Evolutionary conservation across 2,797 vertebrate species (phyloP), one percentile per base, ranked within the genome.

Genomic region (Chrysocyon brachyurus): DNA sequence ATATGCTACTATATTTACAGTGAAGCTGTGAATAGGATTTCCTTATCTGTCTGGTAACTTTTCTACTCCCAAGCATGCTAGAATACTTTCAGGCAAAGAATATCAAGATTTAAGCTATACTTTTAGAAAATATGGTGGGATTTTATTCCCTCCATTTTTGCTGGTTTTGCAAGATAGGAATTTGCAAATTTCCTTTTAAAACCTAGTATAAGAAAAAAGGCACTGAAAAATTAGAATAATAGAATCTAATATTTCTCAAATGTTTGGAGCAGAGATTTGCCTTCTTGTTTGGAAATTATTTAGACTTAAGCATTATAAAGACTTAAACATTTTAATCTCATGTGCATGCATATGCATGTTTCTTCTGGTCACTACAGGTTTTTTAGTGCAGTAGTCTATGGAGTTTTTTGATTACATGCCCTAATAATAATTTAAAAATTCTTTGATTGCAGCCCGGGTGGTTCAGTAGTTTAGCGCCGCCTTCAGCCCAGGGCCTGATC

Each of bases 131-230:
- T 33, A 28, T 54, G n/a, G 6, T 66, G 52, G 22, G 15, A 24
- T 36, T 22, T 64, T 31, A 33, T 57, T 57, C 12, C 31, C 40
- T 77, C 12, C 22, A 28, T 91, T 91, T 91, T 82, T 96, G 24
- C n/a, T 87, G 63, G 17, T 73, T 73, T 88, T 78, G 19, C 14
- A 46, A 56, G 54, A 59, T 31, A 87, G 6, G 3, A 87, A 87
- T 77, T 90, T 94, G 70, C 57, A 86, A 77, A 61, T 17, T 91
- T n/a, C 31, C 52, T 78, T 94, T 94, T 61, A 59, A 90, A 90
- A 78, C 4, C 17, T 68, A 46, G 24, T 24, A 31, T 78, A 78
- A 68, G 16, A 9, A 86, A 57, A 54, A 63, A 17, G 31, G n/a
- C 24, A 61, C 19, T 40, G 14, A 66, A 70, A 85, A 78, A 21